Evolutionary conservation across 2,797 vertebrate species (phyloP).

Genomic region (Chrysocyon brachyurus): DNA sequence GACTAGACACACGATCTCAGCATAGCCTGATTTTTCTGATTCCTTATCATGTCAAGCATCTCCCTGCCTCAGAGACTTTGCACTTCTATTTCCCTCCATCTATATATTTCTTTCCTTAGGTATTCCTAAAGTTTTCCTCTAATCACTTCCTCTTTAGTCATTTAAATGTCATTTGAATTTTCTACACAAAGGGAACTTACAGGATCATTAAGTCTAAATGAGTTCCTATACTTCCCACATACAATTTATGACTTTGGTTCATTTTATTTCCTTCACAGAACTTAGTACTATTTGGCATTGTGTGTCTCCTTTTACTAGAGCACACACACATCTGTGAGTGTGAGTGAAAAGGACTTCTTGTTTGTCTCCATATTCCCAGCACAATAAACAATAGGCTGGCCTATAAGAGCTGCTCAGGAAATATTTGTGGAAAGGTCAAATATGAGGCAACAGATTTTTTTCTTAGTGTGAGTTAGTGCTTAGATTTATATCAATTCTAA

Average conservation of each 20-base stretch:
- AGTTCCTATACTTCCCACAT: background rate
- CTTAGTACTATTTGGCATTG: background rate
- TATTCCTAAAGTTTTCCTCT: background rate
- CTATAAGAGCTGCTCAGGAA: background rate
- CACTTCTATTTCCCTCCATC: background rate
- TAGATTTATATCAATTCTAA: background rate
- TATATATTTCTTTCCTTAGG: background rate
- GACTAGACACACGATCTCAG: background rate
- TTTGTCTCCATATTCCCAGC: background rate
- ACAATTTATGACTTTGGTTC: background rate
- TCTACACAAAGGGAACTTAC: background rate
- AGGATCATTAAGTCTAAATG: background rate
- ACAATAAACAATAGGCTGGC: background rate
- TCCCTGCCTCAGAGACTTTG: background rate
- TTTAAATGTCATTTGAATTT: background rate
- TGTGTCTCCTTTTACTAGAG: background rate
- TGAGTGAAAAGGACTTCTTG: background rate
- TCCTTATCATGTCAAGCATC: background rate
- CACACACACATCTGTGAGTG: background rate
- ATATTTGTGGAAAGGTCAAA: background rate
- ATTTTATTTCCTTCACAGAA: background rate
- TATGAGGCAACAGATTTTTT: background rate
- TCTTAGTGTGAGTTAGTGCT: background rate
- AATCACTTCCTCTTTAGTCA: background rate
- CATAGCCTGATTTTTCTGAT: background rate